Percentiles rank a stretch among this genome's conserved stretches.
Evolutionary conservation across 2,113 vertebrate species (phyloP).

Genomic region (Muntiacus muntjak): DNA sequence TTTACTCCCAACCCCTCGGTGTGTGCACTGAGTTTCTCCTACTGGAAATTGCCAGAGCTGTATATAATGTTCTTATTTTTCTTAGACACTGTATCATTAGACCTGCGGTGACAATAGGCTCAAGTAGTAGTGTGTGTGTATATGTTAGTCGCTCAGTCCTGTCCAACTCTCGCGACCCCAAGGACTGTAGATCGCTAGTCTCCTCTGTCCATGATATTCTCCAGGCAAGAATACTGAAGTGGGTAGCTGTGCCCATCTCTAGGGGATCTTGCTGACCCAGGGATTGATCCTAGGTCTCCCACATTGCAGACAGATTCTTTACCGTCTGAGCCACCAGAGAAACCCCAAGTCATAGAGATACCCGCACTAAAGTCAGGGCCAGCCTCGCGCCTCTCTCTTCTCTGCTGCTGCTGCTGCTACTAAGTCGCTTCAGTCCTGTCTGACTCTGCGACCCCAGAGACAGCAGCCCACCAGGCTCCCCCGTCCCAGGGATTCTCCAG

Average conservation of each 20-base stretch:
- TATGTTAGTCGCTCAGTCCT: background rate
- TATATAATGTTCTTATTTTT: background rate
- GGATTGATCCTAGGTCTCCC: background rate
- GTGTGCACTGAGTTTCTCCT: background rate
- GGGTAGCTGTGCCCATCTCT: background rate
- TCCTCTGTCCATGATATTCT: background rate
- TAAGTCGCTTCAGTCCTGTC: background rate
- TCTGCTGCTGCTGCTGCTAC: background rate
- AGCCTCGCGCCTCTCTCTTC: background rate
- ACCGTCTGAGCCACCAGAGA: background rate
- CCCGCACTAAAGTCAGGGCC: background rate
- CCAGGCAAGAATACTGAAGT: background rate
- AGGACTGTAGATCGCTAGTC: background rate
- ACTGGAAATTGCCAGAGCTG: background rate
- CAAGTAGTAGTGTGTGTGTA: background rate
- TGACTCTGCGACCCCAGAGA: fast-evolving
- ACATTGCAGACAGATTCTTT: background rate
- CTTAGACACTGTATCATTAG: background rate
- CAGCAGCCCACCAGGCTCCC: too few relatives aligned
- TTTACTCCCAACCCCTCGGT: background rate
- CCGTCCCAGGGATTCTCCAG: background rate
- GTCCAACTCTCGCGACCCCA: fast-evolving
- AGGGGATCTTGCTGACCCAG: background rate
- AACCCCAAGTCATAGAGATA: background rate
- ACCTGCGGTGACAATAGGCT: background rate